Evolutionary conservation across 2,888 invertebrate genomes (phyloP).

Genomic region (Cephus rjabovi): DNA sequence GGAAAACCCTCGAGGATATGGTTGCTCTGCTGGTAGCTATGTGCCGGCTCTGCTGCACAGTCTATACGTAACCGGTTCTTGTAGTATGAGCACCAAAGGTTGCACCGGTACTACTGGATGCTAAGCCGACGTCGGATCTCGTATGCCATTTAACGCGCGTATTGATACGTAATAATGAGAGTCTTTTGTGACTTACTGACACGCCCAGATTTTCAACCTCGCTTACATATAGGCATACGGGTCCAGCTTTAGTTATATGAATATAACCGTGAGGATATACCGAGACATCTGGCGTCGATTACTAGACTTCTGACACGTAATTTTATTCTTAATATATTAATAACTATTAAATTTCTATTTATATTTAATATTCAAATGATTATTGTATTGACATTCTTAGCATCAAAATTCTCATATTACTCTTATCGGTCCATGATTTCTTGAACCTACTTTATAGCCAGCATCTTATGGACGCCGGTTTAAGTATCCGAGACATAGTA

Average conservation of each 20-base stretch:
- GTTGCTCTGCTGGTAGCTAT: neutral
- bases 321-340: neutral
- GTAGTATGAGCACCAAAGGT: neutral
- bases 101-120: neutral
- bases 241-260: neutral
- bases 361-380: neutral
- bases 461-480: neutral
- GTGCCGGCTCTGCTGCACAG: neutral
- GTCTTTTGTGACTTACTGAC: constrained; percentile 46
- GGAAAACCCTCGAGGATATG: neutral
- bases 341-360: neutral
- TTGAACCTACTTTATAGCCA: neutral
- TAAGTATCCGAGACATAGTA: neutral
- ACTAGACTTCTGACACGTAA: too few species aligned
- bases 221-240: neutral
- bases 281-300: neutral
- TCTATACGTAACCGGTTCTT: neutral
- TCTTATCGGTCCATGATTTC: neutral
- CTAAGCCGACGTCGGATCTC: neutral
- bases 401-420: neutral
- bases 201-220: neutral
- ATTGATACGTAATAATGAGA: constrained; percentile 61
- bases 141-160: constrained; percentile 50
- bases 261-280: neutral
- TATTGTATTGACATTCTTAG: neutral